Conservation (phyloP, 2,113 vertebrate species). For the Pituophis catenifer region DNA sequence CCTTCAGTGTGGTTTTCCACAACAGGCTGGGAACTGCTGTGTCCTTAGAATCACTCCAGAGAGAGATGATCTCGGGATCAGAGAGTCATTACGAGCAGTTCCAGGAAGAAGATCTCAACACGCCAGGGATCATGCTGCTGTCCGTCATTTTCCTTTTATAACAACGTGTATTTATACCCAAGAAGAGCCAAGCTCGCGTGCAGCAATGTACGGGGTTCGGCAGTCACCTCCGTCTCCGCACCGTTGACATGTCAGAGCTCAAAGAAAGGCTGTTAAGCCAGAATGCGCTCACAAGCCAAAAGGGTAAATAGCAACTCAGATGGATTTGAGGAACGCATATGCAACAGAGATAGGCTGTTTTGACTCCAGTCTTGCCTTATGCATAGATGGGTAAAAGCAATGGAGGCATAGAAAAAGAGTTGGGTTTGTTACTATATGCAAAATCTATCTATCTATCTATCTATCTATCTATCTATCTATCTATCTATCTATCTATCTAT, state of each 20-base stretch:
- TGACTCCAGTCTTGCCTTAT: not conserved
- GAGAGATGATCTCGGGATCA: slow-evolving; percentile 47
- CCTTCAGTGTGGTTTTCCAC: slow-evolving; percentile 13
- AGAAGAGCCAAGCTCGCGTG: slow-evolving; percentile 43
- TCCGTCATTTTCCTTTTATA: slow-evolving; percentile 50
- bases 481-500: too few species aligned
- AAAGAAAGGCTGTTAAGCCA: not conserved
- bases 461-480: too few species aligned
- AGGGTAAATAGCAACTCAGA: not conserved
- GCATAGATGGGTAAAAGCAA: not conserved
- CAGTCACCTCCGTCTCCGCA: not conserved
- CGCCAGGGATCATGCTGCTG: slow-evolving; percentile 21
- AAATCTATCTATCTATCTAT: too few species aligned
- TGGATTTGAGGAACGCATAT: not conserved
- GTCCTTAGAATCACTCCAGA: slow-evolving; percentile 20
- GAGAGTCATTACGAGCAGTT: slow-evolving; percentile 49
- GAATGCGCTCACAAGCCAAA: not conserved
- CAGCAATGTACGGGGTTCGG: not conserved
- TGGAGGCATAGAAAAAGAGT: not conserved
- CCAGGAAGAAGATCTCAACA: slow-evolving; percentile 41
- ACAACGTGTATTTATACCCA: slow-evolving; percentile 37
- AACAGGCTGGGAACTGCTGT: slow-evolving; percentile 7
- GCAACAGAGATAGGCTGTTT: not conserved
- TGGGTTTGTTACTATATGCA: not conserved
- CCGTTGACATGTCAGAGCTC: not conserved